A percentile compares a stretch with the other conserved stretches of the same genome.
Evolutionary conservation across 2,113 vertebrate genomes (phyloP).

Genomic region (Neodontobutis hainanensis): DNA sequence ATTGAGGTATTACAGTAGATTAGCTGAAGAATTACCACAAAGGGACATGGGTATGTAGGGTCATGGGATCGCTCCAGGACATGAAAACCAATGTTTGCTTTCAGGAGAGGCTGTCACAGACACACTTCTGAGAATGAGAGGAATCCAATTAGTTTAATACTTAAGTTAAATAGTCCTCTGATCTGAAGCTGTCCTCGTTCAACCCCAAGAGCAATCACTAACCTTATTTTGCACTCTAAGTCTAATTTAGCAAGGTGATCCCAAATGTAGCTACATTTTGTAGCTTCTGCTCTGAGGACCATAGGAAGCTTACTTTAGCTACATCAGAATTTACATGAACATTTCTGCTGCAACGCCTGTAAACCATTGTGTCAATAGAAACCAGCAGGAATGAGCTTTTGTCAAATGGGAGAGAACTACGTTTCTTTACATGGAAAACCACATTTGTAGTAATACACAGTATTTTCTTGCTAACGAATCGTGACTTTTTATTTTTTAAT

Average conservation of each 20-base stretch:
- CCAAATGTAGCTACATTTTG: neutral
- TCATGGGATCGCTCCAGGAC: slow-evolving; percentile 62
- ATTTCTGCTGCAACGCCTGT: neutral
- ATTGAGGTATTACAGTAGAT: slow-evolving; percentile 67
- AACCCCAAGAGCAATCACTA: slow-evolving; percentile 17
- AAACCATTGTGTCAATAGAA: slow-evolving; percentile 1
- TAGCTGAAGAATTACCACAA: slow-evolving; percentile 54
- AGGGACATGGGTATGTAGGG: slow-evolving; percentile 42
- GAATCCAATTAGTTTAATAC: slow-evolving; percentile 70
- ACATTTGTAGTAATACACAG: neutral
- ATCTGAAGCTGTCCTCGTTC: slow-evolving; percentile 50
- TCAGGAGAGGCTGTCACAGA: slow-evolving; percentile 48
- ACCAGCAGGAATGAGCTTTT: neutral
- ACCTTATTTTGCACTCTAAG: slow-evolving; percentile 29
- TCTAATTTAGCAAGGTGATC: slow-evolving; percentile 5
- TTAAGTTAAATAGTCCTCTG: slow-evolving; percentile 43
- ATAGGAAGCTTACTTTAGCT: neutral
- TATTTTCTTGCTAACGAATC: no score
- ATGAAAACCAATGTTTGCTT: slow-evolving; percentile 51
- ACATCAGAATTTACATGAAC: neutral
- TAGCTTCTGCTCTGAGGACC: neutral
- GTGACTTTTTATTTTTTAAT: neutral
- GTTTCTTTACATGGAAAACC: neutral
- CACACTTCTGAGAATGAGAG: slow-evolving; percentile 56
- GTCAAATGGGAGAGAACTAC: neutral